A percentile compares a stretch with the other conserved stretches of the same genome.
Conservation (phyloP, 23 tunicate species). For the Ciona savignyi region DNA sequence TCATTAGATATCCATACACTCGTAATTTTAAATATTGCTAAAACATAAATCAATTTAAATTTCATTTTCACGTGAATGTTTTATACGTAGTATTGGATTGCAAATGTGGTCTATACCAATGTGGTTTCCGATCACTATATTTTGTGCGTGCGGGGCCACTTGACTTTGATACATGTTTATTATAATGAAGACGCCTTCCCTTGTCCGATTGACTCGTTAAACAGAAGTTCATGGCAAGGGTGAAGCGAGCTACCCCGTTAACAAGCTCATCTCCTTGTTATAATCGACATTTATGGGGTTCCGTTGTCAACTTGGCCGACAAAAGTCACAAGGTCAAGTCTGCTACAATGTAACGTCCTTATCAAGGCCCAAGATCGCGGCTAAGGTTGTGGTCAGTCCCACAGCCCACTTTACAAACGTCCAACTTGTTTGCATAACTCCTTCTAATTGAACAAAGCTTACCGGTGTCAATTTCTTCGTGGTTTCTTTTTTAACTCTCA, state of each 20-base stretch:
- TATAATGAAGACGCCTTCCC: no score
- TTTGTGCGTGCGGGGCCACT: no score
- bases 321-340: not conserved
- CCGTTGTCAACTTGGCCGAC: not conserved
- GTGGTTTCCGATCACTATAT: no score
- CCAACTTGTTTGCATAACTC: not conserved
- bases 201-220: not conserved
- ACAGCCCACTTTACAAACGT: not conserved
- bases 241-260: not conserved
- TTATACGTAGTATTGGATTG: no score
- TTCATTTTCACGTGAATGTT: no score
- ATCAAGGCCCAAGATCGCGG: slow-evolving; percentile 1
- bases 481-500: no score
- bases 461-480: no score
- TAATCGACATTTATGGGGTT: not conserved
- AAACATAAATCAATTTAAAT: no score
- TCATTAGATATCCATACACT: no score
- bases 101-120: no score
- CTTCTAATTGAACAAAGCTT: not conserved
- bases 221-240: not conserved
- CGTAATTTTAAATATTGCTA: no score
- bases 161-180: no score
- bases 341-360: not conserved
- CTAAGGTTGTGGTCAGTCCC: not conserved
- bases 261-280: not conserved